Conservation (phyloP, 1,140 invertebrate genomes). For the Drosophila subobscura region DNA sequence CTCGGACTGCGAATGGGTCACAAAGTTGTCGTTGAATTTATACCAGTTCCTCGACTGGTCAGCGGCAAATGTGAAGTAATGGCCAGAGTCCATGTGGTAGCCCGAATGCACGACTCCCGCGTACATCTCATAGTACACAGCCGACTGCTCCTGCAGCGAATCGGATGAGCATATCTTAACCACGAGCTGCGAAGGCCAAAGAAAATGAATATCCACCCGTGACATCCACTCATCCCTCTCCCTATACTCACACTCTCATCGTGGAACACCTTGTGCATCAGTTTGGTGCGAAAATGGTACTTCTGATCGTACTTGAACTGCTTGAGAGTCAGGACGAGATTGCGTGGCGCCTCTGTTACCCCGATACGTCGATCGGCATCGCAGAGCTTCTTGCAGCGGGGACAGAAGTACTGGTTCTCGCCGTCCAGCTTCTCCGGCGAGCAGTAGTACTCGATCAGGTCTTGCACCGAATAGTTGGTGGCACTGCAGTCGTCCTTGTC, state of each 20-base stretch:
- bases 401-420: slow-evolving; percentile 93
- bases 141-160: slow-evolving; percentile 63
- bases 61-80: slow-evolving; percentile 93
- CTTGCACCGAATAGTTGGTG: slow-evolving; percentile 86
- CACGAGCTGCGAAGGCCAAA: slow-evolving; percentile 73
- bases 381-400: slow-evolving; percentile 88
- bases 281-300: slow-evolving; percentile 89
- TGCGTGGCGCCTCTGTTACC: slow-evolving; percentile 89
- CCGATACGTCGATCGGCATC: slow-evolving; percentile 90
- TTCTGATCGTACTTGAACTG: slow-evolving; percentile 91
- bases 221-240: not conserved
- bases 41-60: slow-evolving; percentile 90
- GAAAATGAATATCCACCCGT: not conserved
- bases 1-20: slow-evolving; percentile 86
- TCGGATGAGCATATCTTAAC: slow-evolving; percentile 82
- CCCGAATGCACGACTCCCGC: slow-evolving; percentile 93
- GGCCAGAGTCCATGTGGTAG: slow-evolving; percentile 91
- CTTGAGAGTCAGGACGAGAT: slow-evolving; percentile 91
- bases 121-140: slow-evolving; percentile 88
- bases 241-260: slow-evolving; percentile 84
- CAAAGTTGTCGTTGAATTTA: slow-evolving; percentile 91
- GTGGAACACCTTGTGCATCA: slow-evolving; percentile 88
- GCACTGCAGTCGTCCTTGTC: slow-evolving; percentile 84
- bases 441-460: slow-evolving; percentile 90
- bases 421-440: slow-evolving; percentile 90